phyloP scores from a whole-genome alignment of 2,888 invertebrate species.

The Ecliptopera silaceata region DNA sequence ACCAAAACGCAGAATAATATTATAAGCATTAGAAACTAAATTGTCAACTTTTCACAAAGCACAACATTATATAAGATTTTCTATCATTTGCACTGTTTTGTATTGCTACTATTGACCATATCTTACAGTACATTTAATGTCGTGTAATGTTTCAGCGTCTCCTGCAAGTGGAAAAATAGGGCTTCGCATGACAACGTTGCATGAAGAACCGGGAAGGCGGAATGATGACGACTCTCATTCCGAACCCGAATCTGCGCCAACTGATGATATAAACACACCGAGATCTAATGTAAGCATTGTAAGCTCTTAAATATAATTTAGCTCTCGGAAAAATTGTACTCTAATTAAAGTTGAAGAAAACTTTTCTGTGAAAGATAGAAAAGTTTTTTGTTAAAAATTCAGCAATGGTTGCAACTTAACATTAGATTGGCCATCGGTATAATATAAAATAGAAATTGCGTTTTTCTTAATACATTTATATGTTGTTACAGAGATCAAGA shows the following conservation, averaged over 20 bases:
- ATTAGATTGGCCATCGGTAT: no score
- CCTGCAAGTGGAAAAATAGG: conserved; percentile 93
- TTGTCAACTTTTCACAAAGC: not conserved
- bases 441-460: no score
- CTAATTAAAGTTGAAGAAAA: no score
- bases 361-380: no score
- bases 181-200: conserved; percentile 94
- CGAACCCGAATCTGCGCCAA: conserved; percentile 72
- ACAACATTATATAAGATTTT: conserved; percentile 5
- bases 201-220: conserved; percentile 89
- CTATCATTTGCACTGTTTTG: conserved; percentile 12
- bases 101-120: not conserved
- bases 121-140: not conserved
- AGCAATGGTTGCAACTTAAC: no score
- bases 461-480: no score
- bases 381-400: no score
- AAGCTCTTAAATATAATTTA: no score
- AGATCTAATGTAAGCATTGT: conserved; percentile 62
- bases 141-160: conserved; percentile 83
- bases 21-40: not conserved
- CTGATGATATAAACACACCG: conserved; percentile 68
- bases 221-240: conserved; percentile 79
- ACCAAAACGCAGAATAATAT: not conserved
- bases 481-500: conserved; percentile 62
- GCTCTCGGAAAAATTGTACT: no score